phyloP scores from a whole-genome alignment of 2,888 invertebrate genomes.

The Sacculina carcini region DNA sequence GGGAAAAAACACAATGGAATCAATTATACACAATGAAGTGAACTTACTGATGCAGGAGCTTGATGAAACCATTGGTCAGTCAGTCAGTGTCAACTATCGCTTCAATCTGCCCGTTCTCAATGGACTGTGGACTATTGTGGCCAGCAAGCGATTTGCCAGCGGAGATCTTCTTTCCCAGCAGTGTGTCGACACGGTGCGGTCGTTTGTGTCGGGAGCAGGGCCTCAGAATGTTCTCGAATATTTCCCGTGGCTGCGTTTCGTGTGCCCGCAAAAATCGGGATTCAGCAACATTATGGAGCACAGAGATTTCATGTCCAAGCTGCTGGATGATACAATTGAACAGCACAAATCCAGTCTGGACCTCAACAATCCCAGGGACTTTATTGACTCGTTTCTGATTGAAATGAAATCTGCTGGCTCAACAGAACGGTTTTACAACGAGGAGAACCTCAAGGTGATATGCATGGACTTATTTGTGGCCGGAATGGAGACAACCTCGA shows the following conservation, averaged over 20 bases:
- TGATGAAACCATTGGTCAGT: no score
- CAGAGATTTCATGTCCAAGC: background rate
- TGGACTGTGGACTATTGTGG: no score
- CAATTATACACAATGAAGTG: no score
- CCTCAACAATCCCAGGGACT: background rate
- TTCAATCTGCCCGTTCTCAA: no score
- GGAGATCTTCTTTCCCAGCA: no score
- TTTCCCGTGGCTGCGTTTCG: conserved; percentile 37
- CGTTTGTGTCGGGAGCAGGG: no score
- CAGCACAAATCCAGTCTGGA: conserved; percentile 4
- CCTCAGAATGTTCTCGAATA: conserved; percentile 29
- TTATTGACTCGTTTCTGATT: background rate
- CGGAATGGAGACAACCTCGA: conserved; percentile 1
- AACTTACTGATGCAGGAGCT: no score
- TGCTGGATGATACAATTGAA: background rate
- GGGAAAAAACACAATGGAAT: no score
- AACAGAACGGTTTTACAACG: background rate
- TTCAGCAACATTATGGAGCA: conserved; percentile 38
- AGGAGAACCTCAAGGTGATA: background rate
- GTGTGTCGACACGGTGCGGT: no score
- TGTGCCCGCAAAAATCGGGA: conserved; percentile 48
- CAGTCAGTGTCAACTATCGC: no score
- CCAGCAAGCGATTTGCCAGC: no score
- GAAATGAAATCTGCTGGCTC: no score
- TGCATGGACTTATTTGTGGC: conserved; percentile 1